Evolutionary conservation across 1,140 invertebrate species (phyloP).

Genomic region (Phymorhynchus buccinoides): DNA sequence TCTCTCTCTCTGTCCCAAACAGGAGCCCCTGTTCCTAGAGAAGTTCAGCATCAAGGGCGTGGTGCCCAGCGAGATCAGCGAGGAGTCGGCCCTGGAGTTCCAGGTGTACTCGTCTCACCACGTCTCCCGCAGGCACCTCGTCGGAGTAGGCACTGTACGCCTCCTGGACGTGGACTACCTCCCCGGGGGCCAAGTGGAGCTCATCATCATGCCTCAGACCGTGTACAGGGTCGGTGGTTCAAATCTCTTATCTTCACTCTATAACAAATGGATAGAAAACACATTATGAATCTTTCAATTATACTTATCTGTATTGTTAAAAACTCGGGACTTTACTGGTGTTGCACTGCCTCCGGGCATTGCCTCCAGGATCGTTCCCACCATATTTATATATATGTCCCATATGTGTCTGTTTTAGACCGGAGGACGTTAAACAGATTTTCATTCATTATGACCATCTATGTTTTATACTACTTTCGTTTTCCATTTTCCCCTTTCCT

Average conservation of each 20-base stretch:
- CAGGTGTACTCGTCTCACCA: constrained; percentile 69
- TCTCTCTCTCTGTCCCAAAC: constrained; percentile 4
- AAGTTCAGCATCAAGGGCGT: constrained; percentile 67
- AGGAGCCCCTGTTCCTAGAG: constrained; percentile 68
- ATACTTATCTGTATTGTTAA: too few species aligned
- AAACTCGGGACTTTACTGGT: too few species aligned
- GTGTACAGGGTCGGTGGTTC: constrained; percentile 63
- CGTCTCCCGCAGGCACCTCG: constrained; percentile 62
- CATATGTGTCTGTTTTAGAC: too few species aligned
- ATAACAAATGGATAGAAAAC: not conserved
- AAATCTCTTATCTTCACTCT: not conserved
- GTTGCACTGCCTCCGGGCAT: too few species aligned
- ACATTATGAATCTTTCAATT: too few species aligned
- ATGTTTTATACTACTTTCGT: not conserved
- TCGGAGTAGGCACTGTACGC: constrained; percentile 63
- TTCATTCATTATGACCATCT: too few species aligned
- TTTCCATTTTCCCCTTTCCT: too few species aligned
- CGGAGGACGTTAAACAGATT: too few species aligned
- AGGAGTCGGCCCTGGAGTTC: constrained; percentile 65
- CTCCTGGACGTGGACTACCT: constrained; percentile 60
- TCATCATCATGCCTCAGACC: constrained; percentile 66
- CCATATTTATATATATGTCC: too few species aligned
- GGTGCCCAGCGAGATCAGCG: constrained; percentile 58
- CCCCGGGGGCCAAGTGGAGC: constrained; percentile 61
- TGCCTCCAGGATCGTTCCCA: too few species aligned